Conservation (phyloP, 64 coral and sea anemone species). For the Hydrozoanthus tunicans region DNA sequence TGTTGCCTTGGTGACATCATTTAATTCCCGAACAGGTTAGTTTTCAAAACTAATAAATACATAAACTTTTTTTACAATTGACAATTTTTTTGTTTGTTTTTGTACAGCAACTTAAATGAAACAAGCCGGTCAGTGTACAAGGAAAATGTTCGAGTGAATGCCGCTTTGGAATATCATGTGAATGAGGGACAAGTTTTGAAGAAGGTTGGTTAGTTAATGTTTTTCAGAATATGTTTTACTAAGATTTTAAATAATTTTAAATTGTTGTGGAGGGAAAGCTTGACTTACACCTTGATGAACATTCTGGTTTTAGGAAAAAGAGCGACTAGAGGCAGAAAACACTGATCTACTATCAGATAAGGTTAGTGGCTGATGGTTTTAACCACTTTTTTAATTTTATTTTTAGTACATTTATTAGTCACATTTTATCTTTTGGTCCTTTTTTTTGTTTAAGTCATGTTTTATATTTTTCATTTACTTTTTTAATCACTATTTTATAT, state of each 20-base stretch:
- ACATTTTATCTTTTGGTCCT: neutral
- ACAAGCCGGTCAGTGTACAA: constrained; percentile 97
- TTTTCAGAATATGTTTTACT: neutral
- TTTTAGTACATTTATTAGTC: neutral
- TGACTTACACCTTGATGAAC: neutral
- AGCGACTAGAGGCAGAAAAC: constrained; percentile 65
- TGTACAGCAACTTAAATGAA: constrained; percentile 90
- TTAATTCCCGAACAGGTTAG: neutral
- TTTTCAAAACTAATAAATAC: neutral
- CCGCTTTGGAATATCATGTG: constrained; percentile 89
- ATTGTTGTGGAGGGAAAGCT: neutral
- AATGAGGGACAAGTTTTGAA: constrained; percentile 82
- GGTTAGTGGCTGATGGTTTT: constrained; percentile 36
- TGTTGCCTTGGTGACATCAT: too few species aligned
- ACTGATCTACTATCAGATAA: constrained; percentile 75
- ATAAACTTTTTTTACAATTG: neutral
- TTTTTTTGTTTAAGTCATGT: too few species aligned
- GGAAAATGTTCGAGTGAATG: constrained; percentile 96
- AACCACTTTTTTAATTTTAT: neutral
- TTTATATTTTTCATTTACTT: too few species aligned
- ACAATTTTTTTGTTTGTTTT: neutral
- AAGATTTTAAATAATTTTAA: neutral
- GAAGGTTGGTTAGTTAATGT: constrained; percentile 61
- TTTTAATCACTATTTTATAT: neutral
- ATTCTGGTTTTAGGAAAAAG: constrained; percentile 63